phyloP scores from a whole-genome alignment of 2,888 invertebrate genomes.

The Mactromeris polynyma region DNA sequence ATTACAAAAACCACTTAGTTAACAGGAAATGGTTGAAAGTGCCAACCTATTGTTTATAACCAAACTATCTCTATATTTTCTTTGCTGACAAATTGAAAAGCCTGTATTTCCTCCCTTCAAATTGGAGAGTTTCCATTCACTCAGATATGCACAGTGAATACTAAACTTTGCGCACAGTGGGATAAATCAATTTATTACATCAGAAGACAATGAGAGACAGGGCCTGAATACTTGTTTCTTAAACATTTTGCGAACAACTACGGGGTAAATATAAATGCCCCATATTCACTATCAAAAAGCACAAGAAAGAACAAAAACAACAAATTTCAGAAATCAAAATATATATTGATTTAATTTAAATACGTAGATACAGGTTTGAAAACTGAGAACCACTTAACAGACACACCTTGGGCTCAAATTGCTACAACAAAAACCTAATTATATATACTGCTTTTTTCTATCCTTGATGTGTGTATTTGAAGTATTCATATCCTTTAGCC shows the following conservation, averaged over 20 bases:
- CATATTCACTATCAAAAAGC: background rate
- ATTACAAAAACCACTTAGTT: slow-evolving; percentile 16
- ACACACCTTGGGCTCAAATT: too few relatives aligned
- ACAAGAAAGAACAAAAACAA: background rate
- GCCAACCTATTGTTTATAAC: background rate
- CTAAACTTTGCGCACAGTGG: background rate
- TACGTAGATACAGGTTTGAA: too few relatives aligned
- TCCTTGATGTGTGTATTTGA: too few relatives aligned
- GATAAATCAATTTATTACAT: background rate
- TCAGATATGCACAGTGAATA: background rate
- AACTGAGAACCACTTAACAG: too few relatives aligned
- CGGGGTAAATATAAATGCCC: too few relatives aligned
- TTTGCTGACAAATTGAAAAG: background rate
- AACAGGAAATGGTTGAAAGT: background rate
- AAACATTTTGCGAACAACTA: background rate
- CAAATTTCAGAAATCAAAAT: background rate
- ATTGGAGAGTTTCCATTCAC: background rate
- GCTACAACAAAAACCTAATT: too few relatives aligned
- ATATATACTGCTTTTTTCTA: too few relatives aligned
- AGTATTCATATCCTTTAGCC: too few relatives aligned
- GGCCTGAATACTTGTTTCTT: background rate
- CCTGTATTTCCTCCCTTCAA: background rate
- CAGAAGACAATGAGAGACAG: background rate
- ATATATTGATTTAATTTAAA: too few relatives aligned
- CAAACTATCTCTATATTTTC: background rate